A percentile compares a stretch with the other conserved stretches of the same genome.
These are phyloP conservation scores for Orgyia antiqua DNA, from an alignment of 2,888 invertebrate genomes.

Conservation along the genomic window DNA sequence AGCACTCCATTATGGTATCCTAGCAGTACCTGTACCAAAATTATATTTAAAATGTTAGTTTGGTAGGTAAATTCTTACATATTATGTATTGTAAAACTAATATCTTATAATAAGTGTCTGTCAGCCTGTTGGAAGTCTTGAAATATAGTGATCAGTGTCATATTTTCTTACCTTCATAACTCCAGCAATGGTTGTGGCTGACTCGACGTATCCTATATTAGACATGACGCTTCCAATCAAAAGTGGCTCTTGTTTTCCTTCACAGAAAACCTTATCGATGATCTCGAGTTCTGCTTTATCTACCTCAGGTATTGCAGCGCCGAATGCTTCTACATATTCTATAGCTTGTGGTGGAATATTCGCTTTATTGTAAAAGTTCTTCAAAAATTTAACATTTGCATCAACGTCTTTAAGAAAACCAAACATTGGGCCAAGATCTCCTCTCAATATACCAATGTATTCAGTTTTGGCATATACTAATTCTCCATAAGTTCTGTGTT, in stretches of 20 bases:
- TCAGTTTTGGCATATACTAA: constrained; percentile 83
- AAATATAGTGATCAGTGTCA: no score
- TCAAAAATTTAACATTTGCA: constrained; percentile 28
- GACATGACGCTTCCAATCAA: constrained; percentile 66
- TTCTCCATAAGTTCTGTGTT: constrained; percentile 76
- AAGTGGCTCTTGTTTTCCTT: constrained; percentile 72
- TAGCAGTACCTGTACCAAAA: constrained; percentile 51
- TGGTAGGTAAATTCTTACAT: no score
- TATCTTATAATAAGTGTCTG: no score
- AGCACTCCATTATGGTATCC: constrained; percentile 81
- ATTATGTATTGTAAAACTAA: no score
- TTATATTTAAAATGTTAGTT: no score
- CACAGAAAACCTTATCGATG: constrained; percentile 75
- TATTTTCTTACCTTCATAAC: constrained; percentile 76
- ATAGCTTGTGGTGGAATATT: constrained; percentile 75
- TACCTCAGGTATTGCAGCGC: constrained; percentile 74
- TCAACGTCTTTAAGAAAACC: constrained; percentile 29
- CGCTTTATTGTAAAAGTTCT: constrained; percentile 73
- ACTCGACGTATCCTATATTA: constrained; percentile 49
- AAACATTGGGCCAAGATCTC: constrained; percentile 21
- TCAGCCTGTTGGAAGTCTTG: no score
- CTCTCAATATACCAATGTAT: constrained; percentile 59
- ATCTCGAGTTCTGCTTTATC: constrained; percentile 81
- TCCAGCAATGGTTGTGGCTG: constrained; percentile 66
- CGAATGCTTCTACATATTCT: constrained; percentile 83